A percentile compares a stretch with the other conserved stretches of the same genome.
Evolutionary conservation across 2,888 invertebrate genomes (phyloP).

Genomic region (Drosophila austrosaltans): DNA sequence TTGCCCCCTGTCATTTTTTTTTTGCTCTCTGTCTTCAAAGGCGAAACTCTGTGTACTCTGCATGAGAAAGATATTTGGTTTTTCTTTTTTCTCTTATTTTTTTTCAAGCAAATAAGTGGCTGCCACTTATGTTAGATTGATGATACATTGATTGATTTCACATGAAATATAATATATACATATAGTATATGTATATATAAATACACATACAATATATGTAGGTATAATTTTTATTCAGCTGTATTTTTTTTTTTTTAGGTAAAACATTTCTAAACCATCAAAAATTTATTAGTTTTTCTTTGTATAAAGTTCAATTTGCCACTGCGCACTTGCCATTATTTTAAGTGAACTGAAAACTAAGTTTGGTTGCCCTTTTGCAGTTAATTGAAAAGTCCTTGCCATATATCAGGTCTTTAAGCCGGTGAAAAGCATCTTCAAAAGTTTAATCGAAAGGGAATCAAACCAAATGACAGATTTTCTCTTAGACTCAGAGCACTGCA

Average conservation of each 20-base stretch:
- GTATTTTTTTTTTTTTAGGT: neutral
- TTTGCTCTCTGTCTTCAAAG: constrained; percentile 1
- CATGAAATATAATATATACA: constrained; percentile 2
- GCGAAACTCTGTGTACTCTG: constrained; percentile 12
- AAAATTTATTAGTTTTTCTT: neutral
- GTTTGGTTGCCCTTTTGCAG: too few relatives aligned
- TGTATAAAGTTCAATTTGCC: neutral
- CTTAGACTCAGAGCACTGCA: too few relatives aligned
- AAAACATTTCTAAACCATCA: neutral
- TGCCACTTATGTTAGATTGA: constrained; percentile 14
- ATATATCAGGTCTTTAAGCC: too few relatives aligned
- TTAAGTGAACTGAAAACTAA: too few relatives aligned
- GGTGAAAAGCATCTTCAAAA: too few relatives aligned
- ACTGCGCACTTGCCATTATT: too few relatives aligned
- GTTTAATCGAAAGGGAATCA: too few relatives aligned
- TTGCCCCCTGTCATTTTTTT: constrained; percentile 1
- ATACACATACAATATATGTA: neutral
- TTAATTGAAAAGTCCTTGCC: too few relatives aligned
- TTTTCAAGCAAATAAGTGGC: constrained; percentile 25
- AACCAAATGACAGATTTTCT: too few relatives aligned
- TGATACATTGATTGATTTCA: constrained; percentile 15
- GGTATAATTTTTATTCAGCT: neutral
- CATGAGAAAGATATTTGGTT: constrained; percentile 10
- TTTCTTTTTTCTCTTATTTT: neutral
- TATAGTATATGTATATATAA: neutral